Evolutionary conservation across 2,888 invertebrate species (phyloP), one percentile per base, ranked within the genome.

Genomic region (Noctua comes): DNA sequence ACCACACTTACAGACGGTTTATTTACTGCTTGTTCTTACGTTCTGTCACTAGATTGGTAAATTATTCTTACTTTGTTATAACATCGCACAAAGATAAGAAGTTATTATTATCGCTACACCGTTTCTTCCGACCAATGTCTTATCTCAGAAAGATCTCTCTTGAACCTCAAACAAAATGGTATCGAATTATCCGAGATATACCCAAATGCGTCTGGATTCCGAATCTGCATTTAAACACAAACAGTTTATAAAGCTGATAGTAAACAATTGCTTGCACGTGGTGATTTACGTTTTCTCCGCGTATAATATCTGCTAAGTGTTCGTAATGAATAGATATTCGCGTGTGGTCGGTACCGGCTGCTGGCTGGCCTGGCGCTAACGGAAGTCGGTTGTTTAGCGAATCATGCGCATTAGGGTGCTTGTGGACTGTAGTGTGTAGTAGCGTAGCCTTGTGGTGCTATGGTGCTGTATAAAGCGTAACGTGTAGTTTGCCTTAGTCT

Each of bases 341-440:
- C 93, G 93, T 94, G 93, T 92, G 94, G 94, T 93, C 92, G 91
- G 51, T 74, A 88, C 89, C 86, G 88, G 84, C 88, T 84, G 88
- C 88, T 87, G 85, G 86, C 85, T 85, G 84, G 79, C 43, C 72
- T 40, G 72, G 80, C 80, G 84, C 90, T 89, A 89, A 91, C 94
- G 95, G 95, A 95, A 92, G 94, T 93, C 90, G 91, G 91, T 92
- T 93, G 92, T 95, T 95, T 93, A 93, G 93, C 93, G 90, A 91
- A 90, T 90, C 88, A 88, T 87, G 82, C 72, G 65, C 87, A 79
- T 85, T 87, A 85, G 85, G 85, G 79, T 84, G 77, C 74, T 85
- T 84, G 79, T 73, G 65, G 84, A 85, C 76, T 82, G 36, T 57
- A 75, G 59, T 77, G 72, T 82, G 43, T 54, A 76, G 62, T 74